phyloP scores from a whole-genome alignment of 1,140 invertebrate species.

The Trachelipus rathkii region DNA sequence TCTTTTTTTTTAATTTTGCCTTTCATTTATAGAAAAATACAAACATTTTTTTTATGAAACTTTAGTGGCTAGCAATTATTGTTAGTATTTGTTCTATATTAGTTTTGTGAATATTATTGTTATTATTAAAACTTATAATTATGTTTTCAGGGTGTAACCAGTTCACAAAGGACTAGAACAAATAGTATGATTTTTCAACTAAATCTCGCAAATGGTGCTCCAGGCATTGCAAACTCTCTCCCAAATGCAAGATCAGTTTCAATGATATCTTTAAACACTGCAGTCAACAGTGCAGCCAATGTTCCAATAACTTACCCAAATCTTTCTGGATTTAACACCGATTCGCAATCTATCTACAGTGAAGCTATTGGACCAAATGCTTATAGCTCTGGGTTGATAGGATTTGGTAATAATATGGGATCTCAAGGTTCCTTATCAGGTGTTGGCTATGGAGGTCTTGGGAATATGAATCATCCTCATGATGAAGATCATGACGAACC shows the following conservation, averaged over 20 bases:
- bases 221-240: conserved; percentile 1
- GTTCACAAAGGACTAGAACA: conserved; percentile 18
- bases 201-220: conserved; percentile 27
- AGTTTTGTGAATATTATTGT: too few relatives aligned
- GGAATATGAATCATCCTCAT: background rate
- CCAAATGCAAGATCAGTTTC: conserved; percentile 34
- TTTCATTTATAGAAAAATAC: too few relatives aligned
- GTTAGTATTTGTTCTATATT: too few relatives aligned
- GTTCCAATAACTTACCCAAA: conserved; percentile 39
- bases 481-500: conserved; percentile 19
- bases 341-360: conserved; percentile 44
- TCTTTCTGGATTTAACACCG: conserved; percentile 25
- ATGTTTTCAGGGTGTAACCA: background rate
- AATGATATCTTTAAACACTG: conserved; percentile 38
- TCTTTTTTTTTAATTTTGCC: too few relatives aligned
- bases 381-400: conserved; percentile 21
- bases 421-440: conserved; percentile 24
- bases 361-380: conserved; percentile 23
- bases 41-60: too few relatives aligned
- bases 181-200: conserved; percentile 45
- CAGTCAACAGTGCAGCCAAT: conserved; percentile 26
- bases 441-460: conserved; percentile 1
- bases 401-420: conserved; percentile 24
- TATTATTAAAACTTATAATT: too few relatives aligned
- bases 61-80: too few relatives aligned